A percentile compares a stretch with the other conserved stretches of the same genome.
These are phyloP conservation scores for Eubucco bourcierii DNA, from an alignment of 2,113 vertebrate genomes.

Conservation along the genomic window DNA sequence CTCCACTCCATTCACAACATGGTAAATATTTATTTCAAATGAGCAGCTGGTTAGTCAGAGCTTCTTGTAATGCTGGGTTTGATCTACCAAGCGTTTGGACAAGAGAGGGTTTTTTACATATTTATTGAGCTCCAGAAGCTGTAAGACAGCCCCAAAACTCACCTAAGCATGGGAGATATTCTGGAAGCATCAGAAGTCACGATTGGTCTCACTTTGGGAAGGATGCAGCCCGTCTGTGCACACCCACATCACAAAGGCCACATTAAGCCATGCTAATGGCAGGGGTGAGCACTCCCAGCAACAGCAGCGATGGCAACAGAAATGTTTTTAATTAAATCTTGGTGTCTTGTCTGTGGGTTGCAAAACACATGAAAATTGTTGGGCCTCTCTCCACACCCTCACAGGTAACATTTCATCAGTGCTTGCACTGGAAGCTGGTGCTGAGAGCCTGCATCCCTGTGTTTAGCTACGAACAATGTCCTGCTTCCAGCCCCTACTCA, in stretches of 20 bases:
- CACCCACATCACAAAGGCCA: neutral
- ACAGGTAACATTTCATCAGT: neutral
- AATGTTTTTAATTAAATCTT: neutral
- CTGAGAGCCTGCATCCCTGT: neutral
- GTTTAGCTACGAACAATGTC: neutral
- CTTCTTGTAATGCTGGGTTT: slow-evolving; percentile 3
- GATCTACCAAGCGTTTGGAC: neutral
- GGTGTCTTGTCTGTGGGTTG: neutral
- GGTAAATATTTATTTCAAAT: slow-evolving; percentile 40
- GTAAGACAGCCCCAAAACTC: neutral
- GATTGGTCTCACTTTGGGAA: rapidly evolving
- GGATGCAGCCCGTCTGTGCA: neutral
- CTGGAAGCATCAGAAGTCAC: neutral
- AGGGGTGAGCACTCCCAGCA: neutral
- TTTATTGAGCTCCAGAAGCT: neutral
- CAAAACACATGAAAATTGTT: neutral
- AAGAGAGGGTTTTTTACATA: neutral
- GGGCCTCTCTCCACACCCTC: neutral
- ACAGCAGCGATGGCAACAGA: neutral
- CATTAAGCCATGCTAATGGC: neutral
- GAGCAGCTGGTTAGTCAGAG: slow-evolving; percentile 19
- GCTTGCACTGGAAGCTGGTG: neutral
- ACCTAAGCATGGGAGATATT: neutral
- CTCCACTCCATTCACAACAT: neutral
- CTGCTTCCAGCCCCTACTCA: neutral